Evolutionary conservation across 92 coral and sea anemone genomes (phyloP), one percentile per base, ranked within the genome.

Genomic region (Zoanthus gigantus): DNA sequence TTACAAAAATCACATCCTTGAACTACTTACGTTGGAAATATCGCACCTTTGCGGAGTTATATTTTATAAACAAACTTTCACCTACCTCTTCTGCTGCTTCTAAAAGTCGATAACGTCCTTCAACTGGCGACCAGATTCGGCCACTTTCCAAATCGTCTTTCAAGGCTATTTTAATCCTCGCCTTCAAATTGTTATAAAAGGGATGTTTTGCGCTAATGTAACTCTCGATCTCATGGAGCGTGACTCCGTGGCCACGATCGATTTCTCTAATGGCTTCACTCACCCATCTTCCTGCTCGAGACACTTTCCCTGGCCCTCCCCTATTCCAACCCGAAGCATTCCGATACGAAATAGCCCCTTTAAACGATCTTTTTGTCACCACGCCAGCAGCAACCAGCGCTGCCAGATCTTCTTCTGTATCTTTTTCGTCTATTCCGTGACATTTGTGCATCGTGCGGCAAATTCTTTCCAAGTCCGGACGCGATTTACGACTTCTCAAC

Each of bases 381-480:
- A 95, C 93, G 44, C 98, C 98, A 76, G 92, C 96, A 13, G 94
- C 90, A 57, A 97, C 96, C 69, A 95, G 93, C 71, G 96, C 96
- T 90, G 95, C 93, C 67, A 97, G 66, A 75, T 97, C 99, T 53
- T 92, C 96, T 65, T 95, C 98, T 37, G 99, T 95, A 78, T 97
- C 99, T 86, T 91, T 93, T 66, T 97, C 96, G 61, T 93, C 89
- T 18, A 97, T 92, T 89, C 98, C 99, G 91, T 97, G 99, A 92
- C 99, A 97, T 86, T 97, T 97, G 37, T 88, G 95, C 99, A 97
- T 97, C 10, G 98, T 97, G 86, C 99, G 96, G 85, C 99, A 97
- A 54, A 97, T 97, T 81, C 99, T 95, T 85, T 97, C 99, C 71
- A 97, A 91, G 95, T 97, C 99, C 87, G 99, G 98, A 63, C 98